Evolutionary conservation across 1,140 invertebrate species (phyloP), one percentile per base, ranked within the genome.

Genomic region (Solenopsis invicta): DNA sequence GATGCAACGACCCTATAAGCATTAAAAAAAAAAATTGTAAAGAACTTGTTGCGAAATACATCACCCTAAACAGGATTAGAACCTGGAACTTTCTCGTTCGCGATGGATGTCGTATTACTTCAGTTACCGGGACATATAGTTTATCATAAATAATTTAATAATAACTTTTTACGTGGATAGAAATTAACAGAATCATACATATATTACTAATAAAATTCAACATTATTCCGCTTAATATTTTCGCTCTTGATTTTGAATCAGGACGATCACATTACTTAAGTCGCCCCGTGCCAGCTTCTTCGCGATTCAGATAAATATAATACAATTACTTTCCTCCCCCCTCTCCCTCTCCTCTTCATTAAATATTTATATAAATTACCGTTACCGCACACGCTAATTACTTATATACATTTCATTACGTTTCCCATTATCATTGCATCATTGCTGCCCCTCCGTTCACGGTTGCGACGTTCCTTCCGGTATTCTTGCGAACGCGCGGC

Each of bases 361-460:
- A 59, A 72, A 72, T 48, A 59, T 72, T 72, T 52, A 56, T 82
- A 72, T n/a, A 59, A 59, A 59, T 72, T 72, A 82, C 52, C 52
- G 78, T 82, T 82, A 80, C 10, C 18, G 13, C 9, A 10, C 9
- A 54, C 34, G n/a, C 0, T 61, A 74, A 72, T 72, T 72, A 72
- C 12, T 9, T 54, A 6, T 56, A n/a, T 74, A 59, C 24, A 48
- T 48, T 59, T 45, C 4, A 48, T 72, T 69, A 80, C 6, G 54
- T 61, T 74, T 34, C 41, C 18, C 48, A 48, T 29, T 82, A 82
- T 59, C 52, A 61, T 21, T 41, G 24, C 45, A 48, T 78, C 48
- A 52, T 64, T 48, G 24, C 37, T 74, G 45, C 18, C 50, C 10
- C 21, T 72, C 16, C 37, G 6, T 52, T 78, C 41, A 66, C 12